Base-by-base conservation (phyloP, 2,113 vertebrate genomes). In the Fukomys damarensis region DNA sequence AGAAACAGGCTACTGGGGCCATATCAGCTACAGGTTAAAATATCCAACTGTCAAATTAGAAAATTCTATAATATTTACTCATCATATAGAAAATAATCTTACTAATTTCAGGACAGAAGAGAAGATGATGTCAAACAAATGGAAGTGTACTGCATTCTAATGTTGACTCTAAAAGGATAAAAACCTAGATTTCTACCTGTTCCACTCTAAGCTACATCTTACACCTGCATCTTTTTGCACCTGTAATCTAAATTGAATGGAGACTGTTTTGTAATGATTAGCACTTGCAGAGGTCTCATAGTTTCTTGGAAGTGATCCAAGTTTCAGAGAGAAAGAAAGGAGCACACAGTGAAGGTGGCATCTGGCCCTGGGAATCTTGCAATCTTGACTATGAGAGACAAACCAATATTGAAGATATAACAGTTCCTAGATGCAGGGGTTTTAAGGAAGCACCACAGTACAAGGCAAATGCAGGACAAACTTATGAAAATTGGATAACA, bases 371-470 rank as follows among this genome's bases (percentile, higher is more conserved):
- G 20, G 43, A 3, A 70, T 80, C 65, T 89, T 86, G 32, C 9
- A 70, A 24, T 83, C 35, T 82, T 97, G 80, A n/a, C 32, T 86
- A n/a, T 63, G 26, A 89, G 41, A 92, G n/a, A 84, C 35, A 74
- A 35, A 79, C 4, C 20, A 12, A 58, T 12, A 22, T 49, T 63
- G 56, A 84, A 80, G 70, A 65, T 5, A 52, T 43, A 79, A 59
- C 4, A 30, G 38, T 93, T 74, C 35, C 49, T 66, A 92, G 41
- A 65, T 56, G 41, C 9, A 63, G 46, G 54, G 6, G 14, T 89
- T 65, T 86, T 77, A 61, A 76, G 70, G 76, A 43, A 77, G 35
- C 35, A 61, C 80, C 43, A 93, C 28, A 87, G 22, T 74, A 83
- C 6, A 8, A 3, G 30, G 7, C 38, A 32, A 68, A 82, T 76